phyloP scores from a whole-genome alignment of 2,797 vertebrate species.

The Hapalemur alaotrensis region DNA sequence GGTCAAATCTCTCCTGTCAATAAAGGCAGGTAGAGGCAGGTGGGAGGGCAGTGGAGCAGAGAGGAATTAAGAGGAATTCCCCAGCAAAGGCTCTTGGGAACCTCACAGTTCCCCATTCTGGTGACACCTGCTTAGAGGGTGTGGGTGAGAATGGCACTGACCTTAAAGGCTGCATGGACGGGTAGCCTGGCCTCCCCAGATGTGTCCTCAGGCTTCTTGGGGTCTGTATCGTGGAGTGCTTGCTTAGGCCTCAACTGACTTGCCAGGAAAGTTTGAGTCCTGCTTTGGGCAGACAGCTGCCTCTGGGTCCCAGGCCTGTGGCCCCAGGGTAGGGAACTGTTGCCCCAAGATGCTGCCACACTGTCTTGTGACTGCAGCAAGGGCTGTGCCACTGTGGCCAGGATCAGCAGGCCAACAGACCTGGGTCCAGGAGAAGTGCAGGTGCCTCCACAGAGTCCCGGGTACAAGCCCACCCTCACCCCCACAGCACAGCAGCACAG shows the following conservation, averaged over 20 bases:
- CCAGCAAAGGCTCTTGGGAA: constrained; percentile 23
- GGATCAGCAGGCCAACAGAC: not conserved
- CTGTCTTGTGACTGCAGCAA: not conserved
- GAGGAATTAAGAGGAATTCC: constrained; percentile 62
- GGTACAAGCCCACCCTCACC: not conserved
- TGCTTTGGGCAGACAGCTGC: not conserved
- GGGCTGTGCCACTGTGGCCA: not conserved
- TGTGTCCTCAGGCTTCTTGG: not conserved
- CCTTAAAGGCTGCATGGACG: not conserved
- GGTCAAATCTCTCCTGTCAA: not conserved
- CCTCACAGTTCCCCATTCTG: constrained; percentile 59
- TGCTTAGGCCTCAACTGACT: not conserved
- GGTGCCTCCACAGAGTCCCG: not conserved
- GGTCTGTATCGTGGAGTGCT: not conserved
- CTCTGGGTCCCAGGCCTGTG: not conserved
- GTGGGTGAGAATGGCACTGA: not conserved
- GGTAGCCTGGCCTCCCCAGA: not conserved
- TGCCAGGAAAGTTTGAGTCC: not conserved
- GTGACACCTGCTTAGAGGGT: constrained; percentile 50
- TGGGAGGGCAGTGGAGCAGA: constrained; percentile 23
- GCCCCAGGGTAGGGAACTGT: not conserved
- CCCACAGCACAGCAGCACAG: not conserved
- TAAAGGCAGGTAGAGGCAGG: not conserved
- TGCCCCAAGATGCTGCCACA: not conserved
- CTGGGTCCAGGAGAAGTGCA: not conserved